Evolutionary conservation across 2,888 invertebrate genomes (phyloP).

Genomic region (Tachystola acroxantha): DNA sequence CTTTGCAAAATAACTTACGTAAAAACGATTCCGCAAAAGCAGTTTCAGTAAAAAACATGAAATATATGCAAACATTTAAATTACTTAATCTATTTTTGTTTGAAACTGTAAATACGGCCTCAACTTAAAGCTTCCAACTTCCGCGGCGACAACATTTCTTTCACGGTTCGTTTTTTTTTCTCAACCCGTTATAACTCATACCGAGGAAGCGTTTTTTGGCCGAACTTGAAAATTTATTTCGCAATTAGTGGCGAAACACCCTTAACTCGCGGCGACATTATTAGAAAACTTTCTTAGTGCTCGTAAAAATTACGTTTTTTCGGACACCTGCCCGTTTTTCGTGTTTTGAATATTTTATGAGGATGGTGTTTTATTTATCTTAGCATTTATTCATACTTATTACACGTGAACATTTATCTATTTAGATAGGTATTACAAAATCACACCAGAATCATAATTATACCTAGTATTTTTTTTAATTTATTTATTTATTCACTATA

Average conservation of each 20-base stretch:
- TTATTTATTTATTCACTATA: too few species aligned
- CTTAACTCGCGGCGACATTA: constrained; percentile 61
- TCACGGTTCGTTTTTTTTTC: constrained; percentile 44
- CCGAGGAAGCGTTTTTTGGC: constrained; percentile 57
- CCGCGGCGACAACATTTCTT: constrained; percentile 16
- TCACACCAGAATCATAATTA: too few species aligned
- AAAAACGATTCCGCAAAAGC: too few species aligned
- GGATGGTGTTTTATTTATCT: too few species aligned
- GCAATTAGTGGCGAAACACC: constrained; percentile 68
- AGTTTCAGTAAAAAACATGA: too few species aligned
- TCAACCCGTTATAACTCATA: constrained; percentile 55
- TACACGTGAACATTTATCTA: too few species aligned
- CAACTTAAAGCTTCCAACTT: neutral
- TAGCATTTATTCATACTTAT: too few species aligned
- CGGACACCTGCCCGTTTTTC: constrained; percentile 43
- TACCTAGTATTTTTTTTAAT: too few species aligned
- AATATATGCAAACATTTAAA: too few species aligned
- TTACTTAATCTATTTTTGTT: too few species aligned
- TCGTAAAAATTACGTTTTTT: constrained; percentile 65
- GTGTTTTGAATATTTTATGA: constrained; percentile 27
- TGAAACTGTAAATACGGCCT: constrained; percentile 2
- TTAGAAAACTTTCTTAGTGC: constrained; percentile 72
- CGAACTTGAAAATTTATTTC: constrained; percentile 74
- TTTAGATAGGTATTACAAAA: too few species aligned
- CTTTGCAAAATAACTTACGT: too few species aligned